These are phyloP conservation scores for Falco berigora DNA, from an alignment of 2,797 vertebrate species.

Conservation along the genomic window DNA sequence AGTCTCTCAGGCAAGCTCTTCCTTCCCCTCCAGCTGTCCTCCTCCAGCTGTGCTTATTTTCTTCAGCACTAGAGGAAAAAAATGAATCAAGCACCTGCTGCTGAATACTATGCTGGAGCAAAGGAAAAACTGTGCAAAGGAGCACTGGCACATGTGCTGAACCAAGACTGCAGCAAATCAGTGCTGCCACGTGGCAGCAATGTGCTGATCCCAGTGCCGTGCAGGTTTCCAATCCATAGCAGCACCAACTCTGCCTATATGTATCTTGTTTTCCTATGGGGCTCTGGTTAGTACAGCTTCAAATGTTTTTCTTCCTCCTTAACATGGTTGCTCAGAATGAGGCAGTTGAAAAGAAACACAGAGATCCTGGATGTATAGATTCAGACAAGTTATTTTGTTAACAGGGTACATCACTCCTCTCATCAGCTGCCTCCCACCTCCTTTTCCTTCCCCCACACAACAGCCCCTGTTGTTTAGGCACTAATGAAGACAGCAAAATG, in stretches of 20 bases:
- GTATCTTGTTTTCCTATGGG: neutral
- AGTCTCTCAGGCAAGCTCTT: neutral
- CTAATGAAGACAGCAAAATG: neutral
- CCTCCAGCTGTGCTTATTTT: neutral
- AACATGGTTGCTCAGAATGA: neutral
- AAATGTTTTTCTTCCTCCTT: neutral
- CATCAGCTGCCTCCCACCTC: neutral
- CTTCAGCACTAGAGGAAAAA: neutral
- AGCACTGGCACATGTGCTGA: neutral
- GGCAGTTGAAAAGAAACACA: neutral
- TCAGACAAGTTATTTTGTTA: neutral
- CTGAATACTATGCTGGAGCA: neutral
- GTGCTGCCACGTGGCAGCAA: neutral
- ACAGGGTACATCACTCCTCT: neutral
- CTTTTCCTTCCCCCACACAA: neutral
- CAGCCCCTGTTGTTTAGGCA: neutral
- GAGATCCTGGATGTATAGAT: neutral
- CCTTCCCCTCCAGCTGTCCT: neutral
- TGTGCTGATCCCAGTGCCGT: neutral
- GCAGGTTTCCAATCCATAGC: neutral
- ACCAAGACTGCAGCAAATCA: neutral
- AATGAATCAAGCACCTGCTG: neutral
- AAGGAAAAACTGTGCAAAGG: neutral
- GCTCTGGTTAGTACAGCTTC: neutral
- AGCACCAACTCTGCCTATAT: neutral